Conservation (phyloP, 2,888 invertebrate genomes). For the Leptura quadrifasciata region DNA sequence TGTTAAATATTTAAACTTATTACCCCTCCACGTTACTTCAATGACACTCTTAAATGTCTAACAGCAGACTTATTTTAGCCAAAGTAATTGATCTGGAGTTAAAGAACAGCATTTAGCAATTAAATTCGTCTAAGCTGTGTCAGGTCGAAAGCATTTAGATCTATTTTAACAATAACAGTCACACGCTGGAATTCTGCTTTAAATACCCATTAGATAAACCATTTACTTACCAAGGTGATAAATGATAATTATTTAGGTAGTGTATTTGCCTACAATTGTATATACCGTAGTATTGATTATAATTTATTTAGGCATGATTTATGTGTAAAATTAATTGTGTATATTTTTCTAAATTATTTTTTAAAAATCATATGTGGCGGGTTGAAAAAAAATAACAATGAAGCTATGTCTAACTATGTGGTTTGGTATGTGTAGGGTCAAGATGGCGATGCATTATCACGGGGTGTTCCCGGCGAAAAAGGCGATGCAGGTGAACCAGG, state of each 20-base stretch:
- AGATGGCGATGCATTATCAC: constrained; percentile 77
- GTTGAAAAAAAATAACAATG: constrained; percentile 52
- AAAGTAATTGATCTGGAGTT: not conserved
- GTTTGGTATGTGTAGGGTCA: constrained; percentile 75
- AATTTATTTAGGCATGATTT: constrained; percentile 51
- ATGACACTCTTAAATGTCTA: no score
- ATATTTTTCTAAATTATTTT: constrained; percentile 34
- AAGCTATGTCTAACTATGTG: constrained; percentile 66
- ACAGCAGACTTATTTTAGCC: no score
- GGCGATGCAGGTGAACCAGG: constrained; percentile 78
- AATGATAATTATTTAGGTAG: constrained; percentile 20
- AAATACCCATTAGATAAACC: not conserved
- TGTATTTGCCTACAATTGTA: constrained; percentile 29
- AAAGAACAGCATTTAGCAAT: not conserved
- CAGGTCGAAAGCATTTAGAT: not conserved
- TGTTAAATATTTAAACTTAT: no score
- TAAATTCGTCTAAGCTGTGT: not conserved
- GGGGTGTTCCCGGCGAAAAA: constrained; percentile 80
- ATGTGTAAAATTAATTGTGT: constrained; percentile 48
- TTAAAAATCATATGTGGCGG: constrained; percentile 27
- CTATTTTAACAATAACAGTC: not conserved
- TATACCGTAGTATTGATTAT: constrained; percentile 45
- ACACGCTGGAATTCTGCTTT: not conserved
- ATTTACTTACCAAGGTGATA: not conserved
- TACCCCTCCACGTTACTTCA: no score